Evolutionary conservation across 2,113 vertebrate genomes (phyloP).

Genomic region (Gasterosteus aculeatus): DNA sequence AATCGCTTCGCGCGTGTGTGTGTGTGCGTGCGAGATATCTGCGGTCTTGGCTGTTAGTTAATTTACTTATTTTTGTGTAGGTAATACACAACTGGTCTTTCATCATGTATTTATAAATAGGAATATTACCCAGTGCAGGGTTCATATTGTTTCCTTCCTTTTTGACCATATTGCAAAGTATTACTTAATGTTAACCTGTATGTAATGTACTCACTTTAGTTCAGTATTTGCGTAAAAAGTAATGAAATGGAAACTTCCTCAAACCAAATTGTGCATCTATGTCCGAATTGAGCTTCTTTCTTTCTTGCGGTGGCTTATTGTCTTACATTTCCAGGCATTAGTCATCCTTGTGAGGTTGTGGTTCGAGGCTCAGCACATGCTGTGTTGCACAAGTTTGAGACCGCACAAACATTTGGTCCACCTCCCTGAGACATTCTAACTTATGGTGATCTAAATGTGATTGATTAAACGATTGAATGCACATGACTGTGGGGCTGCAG

Average conservation of each 20-base stretch:
- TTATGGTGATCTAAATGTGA: neutral
- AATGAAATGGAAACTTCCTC: neutral
- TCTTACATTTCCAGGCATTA: neutral
- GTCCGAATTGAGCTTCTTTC: neutral
- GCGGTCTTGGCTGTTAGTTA: no score
- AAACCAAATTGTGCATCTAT: neutral
- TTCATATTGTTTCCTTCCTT: neutral
- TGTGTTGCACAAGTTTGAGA: neutral
- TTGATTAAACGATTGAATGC: neutral
- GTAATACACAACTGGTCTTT: no score
- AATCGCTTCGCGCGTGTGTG: no score
- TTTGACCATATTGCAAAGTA: neutral
- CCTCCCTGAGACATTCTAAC: neutral
- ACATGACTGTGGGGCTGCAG: neutral
- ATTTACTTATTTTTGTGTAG: no score
- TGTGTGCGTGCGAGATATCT: no score
- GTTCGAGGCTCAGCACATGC: neutral
- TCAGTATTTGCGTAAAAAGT: neutral
- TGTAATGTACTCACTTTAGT: no score
- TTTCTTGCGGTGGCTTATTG: neutral
- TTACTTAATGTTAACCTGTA: neutral
- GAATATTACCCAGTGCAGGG: neutral
- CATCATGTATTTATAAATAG: neutral
- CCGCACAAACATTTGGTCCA: neutral
- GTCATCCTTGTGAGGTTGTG: neutral